These are phyloP conservation scores for Myotis myotis DNA, from an alignment of 2,797 vertebrate species.

Conservation along the genomic window DNA sequence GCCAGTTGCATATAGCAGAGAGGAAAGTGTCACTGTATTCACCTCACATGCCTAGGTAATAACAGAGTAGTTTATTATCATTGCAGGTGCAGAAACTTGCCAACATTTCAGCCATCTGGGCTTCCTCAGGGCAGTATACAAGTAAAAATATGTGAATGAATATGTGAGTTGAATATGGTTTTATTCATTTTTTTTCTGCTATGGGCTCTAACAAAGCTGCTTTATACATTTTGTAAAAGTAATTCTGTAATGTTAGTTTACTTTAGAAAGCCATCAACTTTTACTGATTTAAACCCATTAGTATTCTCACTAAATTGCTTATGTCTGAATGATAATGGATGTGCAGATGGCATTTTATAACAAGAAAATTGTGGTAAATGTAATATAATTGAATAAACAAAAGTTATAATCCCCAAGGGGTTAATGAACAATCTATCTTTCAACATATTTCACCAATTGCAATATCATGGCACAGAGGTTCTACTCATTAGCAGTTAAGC, in stretches of 20 bases:
- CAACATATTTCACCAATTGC: constrained; percentile 3
- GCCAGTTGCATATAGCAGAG: constrained; percentile 26
- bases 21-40: constrained; percentile 53
- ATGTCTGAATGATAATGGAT: constrained; percentile 41
- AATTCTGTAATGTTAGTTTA: constrained; percentile 44
- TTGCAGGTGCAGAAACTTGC: constrained; percentile 71
- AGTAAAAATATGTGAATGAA: constrained; percentile 76
- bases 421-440: constrained; percentile 51
- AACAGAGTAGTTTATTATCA: constrained; percentile 77
- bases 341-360: constrained; percentile 46
- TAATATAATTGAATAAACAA: constrained; percentile 44
- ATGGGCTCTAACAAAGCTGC: constrained; percentile 42
- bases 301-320: constrained; percentile 47
- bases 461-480: neutral
- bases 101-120: constrained; percentile 72
- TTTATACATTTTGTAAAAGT: constrained; percentile 44
- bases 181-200: constrained; percentile 50
- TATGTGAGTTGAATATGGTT: constrained; percentile 53
- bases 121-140: constrained; percentile 66
- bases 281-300: constrained; percentile 40
- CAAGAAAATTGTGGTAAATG: constrained; percentile 40
- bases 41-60: constrained; percentile 52
- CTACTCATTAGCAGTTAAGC: constrained; percentile 57
- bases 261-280: constrained; percentile 62
- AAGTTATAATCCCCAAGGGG: constrained; percentile 14